Evolutionary conservation across 1,140 invertebrate species (phyloP), one percentile per base, ranked within the genome.

Genomic region (Diuraphis noxia): DNA sequence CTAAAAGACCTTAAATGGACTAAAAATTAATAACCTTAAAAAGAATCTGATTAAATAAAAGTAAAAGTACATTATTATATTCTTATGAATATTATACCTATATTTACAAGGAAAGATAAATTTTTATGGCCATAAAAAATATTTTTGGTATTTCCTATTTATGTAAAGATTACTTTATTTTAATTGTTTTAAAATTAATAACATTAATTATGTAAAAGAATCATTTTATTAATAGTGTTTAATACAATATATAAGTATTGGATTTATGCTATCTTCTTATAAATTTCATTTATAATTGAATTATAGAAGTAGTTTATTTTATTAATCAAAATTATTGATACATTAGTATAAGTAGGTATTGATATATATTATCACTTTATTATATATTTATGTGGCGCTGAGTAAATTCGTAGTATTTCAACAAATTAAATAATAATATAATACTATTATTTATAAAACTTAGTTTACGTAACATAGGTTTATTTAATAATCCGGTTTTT

Each of bases 401-500:
- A 72, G 4, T 63, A n/a, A 72, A 72, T 72, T 13, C 56, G 56
- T 72, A 72, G 13, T n/a, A 72, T 72, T n/a, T n/a, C 30, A 72
- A 72, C 30, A 72, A 72, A 72, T 72, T 72, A 72, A 72, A 72
- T 40, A 81, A 38, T 81, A 43, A 46, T 46, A 3, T n/a, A 85
- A 85, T 85, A 84, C 8, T n/a, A 46, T 34, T 46, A 17, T 49
- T 36, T 34, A 84, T 46, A 36, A 46, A 86, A 46, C 8, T 49
- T 23, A 17, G 84, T 36, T 86, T 86, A 13, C 43, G n/a, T 86
- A 36, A 86, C 25, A 85, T 85, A 72, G 1, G 56, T 72, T 34
- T 81, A 40, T 82, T 30, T 79, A 43, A 88, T 63, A 88, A 63
- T 88, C 86, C 49, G 86, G 49, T 63, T 88, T 88, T 88, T 56